Evolutionary conservation across 2,888 invertebrate genomes (phyloP), one percentile per base, ranked within the genome.

Genomic region (Ophion costatus): DNA sequence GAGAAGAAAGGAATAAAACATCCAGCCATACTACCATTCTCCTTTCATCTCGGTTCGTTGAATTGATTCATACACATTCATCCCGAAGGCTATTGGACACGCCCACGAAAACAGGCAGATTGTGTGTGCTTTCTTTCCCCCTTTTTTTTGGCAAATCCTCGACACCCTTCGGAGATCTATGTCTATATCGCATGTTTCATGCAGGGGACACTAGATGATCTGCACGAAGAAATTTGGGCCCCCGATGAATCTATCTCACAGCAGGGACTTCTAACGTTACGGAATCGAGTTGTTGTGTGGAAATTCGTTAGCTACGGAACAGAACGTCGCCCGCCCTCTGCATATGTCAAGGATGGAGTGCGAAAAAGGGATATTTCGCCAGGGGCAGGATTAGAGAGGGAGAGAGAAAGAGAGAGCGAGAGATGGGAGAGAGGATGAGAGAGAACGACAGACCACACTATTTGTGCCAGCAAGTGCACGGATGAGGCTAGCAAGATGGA

Each of bases 271-370:
- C 45, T 67, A 24, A 77, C 77, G 76, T 77, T 77, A 69, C 66
- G 80, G 71, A 87, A 88, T 85, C 79, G 85, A 85, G 83, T 88
- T 82, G 83, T 85, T 81, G 77, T 73, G 80, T 75, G 81, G 82
- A 85, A 87, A 86, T 85, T 82, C 83, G 81, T 82, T 78, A 80
- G 85, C 56, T 22, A 85, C 76, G 80, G 61, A 59, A 71, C 61
- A 67, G 69, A 80, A 85, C 84, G 81, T 85, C 84, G 64, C 85
- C 84, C 88, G 85, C 87, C 88, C 87, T 82, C 80, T 86, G 84
- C 88, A 88, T 85, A 88, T 88, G 88, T 80, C 87, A 70, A 56
- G 74, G 80, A 82, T 79, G 63, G 66, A 73, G 75, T 75, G 74
- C 57, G 42, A 38, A 59, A 20, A 17, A 66, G 38, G 29, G 24